Percentiles rank a stretch among this genome's conserved stretches.
phyloP scores from a whole-genome alignment of 2,888 invertebrate genomes.

The Caprella mutica region DNA sequence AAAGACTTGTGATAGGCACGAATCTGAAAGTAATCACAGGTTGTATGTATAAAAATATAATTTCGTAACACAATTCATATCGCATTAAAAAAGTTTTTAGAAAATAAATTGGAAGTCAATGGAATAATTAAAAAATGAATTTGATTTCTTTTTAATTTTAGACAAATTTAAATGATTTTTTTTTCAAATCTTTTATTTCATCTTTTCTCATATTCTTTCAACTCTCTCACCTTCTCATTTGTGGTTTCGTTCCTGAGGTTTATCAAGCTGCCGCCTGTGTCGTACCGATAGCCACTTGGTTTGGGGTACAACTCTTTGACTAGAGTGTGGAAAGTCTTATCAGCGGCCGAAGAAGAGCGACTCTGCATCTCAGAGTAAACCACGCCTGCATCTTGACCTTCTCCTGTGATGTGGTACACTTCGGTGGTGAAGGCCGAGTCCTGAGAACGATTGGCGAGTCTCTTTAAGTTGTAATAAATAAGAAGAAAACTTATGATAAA shows the following conservation, averaged over 20 bases:
- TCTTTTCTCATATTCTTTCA: neutral
- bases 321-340: slow-evolving; percentile 54
- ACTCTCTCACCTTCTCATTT: slow-evolving; percentile 57
- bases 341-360: slow-evolving; percentile 65
- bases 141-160: too few species aligned
- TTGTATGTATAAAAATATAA: too few species aligned
- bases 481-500: too few species aligned
- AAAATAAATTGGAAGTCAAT: neutral
- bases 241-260: slow-evolving; percentile 69
- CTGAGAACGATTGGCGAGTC: slow-evolving; percentile 37
- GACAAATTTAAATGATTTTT: too few species aligned
- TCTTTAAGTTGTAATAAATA: neutral
- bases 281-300: slow-evolving; percentile 67
- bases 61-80: too few species aligned
- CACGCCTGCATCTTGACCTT: slow-evolving; percentile 81
- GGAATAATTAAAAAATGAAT: slow-evolving; percentile 15
- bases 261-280: slow-evolving; percentile 72
- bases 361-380: slow-evolving; percentile 96
- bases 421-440: slow-evolving; percentile 75
- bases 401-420: slow-evolving; percentile 79
- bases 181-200: slow-evolving; percentile 7
- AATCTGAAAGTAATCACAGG: slow-evolving; percentile 23
- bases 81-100: too few species aligned
- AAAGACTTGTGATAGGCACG: slow-evolving; percentile 68
- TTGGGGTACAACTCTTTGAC: slow-evolving; percentile 64